Conservation (phyloP, 2,797 vertebrate species). For the Mus spretus region DNA sequence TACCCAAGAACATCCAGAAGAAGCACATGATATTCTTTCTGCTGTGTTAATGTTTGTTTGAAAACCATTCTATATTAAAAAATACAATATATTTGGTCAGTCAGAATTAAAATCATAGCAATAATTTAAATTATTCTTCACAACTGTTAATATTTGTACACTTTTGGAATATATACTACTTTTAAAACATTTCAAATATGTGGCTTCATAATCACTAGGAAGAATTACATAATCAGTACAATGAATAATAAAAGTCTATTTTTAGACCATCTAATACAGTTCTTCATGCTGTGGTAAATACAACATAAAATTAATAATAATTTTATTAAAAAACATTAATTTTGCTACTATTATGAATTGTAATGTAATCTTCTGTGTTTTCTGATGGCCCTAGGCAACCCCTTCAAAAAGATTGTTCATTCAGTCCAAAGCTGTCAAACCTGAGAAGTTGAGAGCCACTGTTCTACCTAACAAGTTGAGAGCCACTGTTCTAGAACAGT, state of each 20-base stretch:
- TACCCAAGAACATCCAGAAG: neutral
- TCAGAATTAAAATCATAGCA: neutral
- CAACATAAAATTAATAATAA: too few species aligned
- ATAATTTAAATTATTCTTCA: neutral
- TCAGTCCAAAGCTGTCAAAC: too few species aligned
- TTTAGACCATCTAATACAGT: neutral
- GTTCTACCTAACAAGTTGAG: too few species aligned
- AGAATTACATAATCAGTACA: neutral
- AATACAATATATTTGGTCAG: neutral
- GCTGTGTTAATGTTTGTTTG: neutral
- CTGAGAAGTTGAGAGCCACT: too few species aligned
- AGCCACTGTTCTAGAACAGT: too few species aligned
- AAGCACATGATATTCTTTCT: neutral
- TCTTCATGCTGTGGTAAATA: too few species aligned
- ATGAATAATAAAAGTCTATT: neutral
- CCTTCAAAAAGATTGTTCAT: too few species aligned
- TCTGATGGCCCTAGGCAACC: too few species aligned
- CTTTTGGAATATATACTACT: neutral
- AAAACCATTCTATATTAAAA: slow-evolving; percentile 12
- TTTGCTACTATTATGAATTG: too few species aligned
- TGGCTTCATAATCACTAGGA: neutral
- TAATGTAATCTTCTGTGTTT: too few species aligned
- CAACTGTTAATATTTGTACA: neutral
- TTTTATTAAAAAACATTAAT: too few species aligned
- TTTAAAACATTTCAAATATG: neutral